Percentiles rank a stretch among this genome's conserved stretches.
phyloP scores from a whole-genome alignment of 2,888 invertebrate species.

The Merodon equestris region DNA sequence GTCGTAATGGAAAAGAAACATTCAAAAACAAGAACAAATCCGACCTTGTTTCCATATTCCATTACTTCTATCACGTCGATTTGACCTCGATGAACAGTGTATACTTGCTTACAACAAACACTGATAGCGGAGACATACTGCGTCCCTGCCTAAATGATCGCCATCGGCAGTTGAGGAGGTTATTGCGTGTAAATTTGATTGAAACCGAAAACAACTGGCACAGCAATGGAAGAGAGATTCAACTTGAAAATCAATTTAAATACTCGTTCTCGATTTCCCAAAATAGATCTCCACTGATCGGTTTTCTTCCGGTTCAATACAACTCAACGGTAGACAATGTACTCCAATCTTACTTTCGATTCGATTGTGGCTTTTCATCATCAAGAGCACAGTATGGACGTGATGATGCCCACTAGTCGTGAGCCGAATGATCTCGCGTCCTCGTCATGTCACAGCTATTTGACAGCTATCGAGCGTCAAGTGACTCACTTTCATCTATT shows the following conservation, averaged over 20 bases:
- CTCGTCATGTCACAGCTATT: constrained; percentile 32
- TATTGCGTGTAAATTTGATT: constrained; percentile 10
- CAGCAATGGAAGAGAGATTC: constrained; percentile 10
- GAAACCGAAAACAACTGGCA: constrained; percentile 24
- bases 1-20: no score
- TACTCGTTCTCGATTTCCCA: constrained; percentile 26
- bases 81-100: neutral
- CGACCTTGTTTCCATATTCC: constrained; percentile 9
- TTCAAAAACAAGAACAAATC: neutral
- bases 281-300: constrained; percentile 24
- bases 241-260: constrained; percentile 36
- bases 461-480: constrained; percentile 36
- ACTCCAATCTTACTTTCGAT: no score
- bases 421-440: neutral
- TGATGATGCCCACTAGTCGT: no score
- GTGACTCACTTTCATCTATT: constrained; percentile 23
- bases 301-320: neutral
- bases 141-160: constrained; percentile 4
- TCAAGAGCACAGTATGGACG: no score
- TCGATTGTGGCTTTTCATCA: no score
- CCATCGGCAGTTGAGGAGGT: constrained; percentile 23
- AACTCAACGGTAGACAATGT: no score
- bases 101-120: constrained; percentile 4
- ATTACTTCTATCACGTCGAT: neutral
- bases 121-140: constrained; percentile 4